These are phyloP conservation scores for Butorides virescens DNA, from an alignment of 2,113 vertebrate species.

Conservation along the genomic window DNA sequence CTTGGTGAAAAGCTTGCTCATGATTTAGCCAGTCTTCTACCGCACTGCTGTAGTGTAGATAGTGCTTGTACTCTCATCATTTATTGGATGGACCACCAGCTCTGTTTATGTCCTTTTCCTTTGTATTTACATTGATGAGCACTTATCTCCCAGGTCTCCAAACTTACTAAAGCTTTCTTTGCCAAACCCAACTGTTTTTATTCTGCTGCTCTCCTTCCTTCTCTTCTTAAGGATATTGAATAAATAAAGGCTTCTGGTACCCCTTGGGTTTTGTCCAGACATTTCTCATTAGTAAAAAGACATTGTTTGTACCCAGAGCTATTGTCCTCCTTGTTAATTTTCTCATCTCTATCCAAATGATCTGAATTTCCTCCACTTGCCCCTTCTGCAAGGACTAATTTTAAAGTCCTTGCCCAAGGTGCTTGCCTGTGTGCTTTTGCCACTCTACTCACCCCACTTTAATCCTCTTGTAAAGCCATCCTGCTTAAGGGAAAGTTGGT, in stretches of 20 bases:
- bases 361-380: background rate
- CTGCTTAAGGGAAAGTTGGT: background rate
- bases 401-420: background rate
- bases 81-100: background rate
- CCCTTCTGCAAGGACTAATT: background rate
- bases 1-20: background rate
- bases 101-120: background rate
- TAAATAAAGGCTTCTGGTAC: background rate
- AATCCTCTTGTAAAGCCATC: background rate
- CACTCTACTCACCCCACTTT: background rate
- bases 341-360: background rate
- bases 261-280: background rate
- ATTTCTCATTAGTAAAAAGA: background rate
- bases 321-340: background rate
- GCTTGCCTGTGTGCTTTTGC: background rate
- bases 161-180: background rate
- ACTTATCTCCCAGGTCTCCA: background rate
- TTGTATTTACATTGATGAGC: background rate
- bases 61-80: background rate
- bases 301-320: background rate
- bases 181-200: background rate
- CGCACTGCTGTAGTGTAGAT: background rate
- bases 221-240: background rate
- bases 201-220: background rate
- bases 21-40: background rate